Percentiles rank a stretch among this genome's conserved stretches.
Conservation (phyloP, 2,888 invertebrate genomes). For the Ectobius pallidus region DNA sequence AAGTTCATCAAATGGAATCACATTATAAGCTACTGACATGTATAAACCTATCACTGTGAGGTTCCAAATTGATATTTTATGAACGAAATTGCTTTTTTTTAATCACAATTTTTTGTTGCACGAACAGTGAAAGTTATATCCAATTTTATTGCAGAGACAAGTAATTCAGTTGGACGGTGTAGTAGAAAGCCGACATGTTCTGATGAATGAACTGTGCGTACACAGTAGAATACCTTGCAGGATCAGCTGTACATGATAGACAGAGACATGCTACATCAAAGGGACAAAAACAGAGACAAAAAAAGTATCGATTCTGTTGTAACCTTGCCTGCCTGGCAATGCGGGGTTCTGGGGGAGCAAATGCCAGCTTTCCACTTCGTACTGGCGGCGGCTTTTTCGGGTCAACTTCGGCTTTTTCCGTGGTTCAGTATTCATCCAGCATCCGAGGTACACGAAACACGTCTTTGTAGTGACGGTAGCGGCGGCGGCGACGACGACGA, state of each 20-base stretch:
- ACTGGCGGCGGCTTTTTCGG: too few species aligned
- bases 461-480: not conserved
- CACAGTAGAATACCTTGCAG: not conserved
- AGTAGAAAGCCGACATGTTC: too few species aligned
- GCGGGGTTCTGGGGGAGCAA: not conserved
- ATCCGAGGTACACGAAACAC: not conserved
- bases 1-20: too few species aligned
- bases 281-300: not conserved
- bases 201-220: constrained; percentile 6
- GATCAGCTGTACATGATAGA: constrained; percentile 12
- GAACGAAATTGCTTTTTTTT: too few species aligned
- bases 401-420: constrained; percentile 17
- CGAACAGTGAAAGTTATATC: too few species aligned
- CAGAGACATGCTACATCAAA: not conserved
- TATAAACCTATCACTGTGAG: too few species aligned
- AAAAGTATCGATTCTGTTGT: constrained; percentile 1
- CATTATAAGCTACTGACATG: too few species aligned
- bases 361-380: not conserved
- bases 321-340: not conserved
- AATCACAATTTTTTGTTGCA: too few species aligned
- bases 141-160: too few species aligned
- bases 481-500: not conserved
- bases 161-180: too few species aligned
- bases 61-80: too few species aligned
- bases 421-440: not conserved